A percentile compares a stretch with the other conserved stretches of the same genome.
Conservation (phyloP, 2,888 invertebrate species). For the Eudasyphora cyanicolor region DNA sequence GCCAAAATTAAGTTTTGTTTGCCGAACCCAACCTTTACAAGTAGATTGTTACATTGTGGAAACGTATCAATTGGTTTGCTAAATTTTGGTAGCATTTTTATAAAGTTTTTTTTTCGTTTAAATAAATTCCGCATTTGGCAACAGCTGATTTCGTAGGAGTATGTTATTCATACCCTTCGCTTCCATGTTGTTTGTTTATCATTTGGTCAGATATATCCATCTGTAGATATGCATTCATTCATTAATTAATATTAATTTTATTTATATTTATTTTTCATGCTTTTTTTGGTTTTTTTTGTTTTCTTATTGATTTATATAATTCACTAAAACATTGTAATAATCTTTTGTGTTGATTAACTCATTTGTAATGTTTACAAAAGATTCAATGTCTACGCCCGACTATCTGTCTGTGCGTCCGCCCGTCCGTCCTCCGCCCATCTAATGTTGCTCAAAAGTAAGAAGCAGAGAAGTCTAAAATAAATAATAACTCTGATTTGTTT, state of each 20-base stretch:
- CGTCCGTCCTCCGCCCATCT: conserved; percentile 1
- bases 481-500: background rate
- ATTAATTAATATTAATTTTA: conserved; percentile 43
- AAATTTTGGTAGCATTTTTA: background rate
- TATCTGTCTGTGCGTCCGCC: background rate
- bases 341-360: conserved; percentile 47
- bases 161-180: background rate
- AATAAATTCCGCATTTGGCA: too few species aligned
- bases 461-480: conserved; percentile 26
- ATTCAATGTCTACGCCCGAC: background rate
- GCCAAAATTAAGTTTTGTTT: too few species aligned
- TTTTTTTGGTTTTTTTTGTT: conserved; percentile 2
- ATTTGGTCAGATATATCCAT: background rate
- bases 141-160: too few species aligned
- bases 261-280: conserved; percentile 11
- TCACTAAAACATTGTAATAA: conserved; percentile 47
- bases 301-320: conserved; percentile 34
- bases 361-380: conserved; percentile 56
- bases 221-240: conserved; percentile 4
- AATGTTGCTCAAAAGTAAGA: background rate
- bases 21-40: background rate
- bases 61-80: background rate
- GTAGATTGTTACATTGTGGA: background rate
- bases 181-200: background rate
- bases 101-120: too few species aligned